Evolutionary conservation across 2,113 vertebrate genomes (phyloP).

Genomic region (Deroptyus accipitrinus): DNA sequence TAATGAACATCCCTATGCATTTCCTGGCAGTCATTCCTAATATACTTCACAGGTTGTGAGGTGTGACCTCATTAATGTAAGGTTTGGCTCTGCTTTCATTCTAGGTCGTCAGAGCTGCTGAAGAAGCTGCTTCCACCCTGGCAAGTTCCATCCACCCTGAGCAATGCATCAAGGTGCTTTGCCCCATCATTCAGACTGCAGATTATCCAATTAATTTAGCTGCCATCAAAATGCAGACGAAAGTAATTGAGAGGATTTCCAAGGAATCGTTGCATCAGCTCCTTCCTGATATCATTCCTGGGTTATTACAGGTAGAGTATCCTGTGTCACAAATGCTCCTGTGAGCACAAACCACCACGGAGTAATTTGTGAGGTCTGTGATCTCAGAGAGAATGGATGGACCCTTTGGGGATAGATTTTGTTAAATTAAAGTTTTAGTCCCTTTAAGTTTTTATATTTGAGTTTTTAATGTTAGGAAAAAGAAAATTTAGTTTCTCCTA

Average conservation of each 20-base stretch:
- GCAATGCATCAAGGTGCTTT: slow-evolving; percentile 98
- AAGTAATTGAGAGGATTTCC: slow-evolving; percentile 93
- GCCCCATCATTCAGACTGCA: slow-evolving; percentile 97
- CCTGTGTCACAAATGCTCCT: neutral
- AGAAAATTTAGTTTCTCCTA: neutral
- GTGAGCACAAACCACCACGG: neutral
- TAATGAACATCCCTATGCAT: neutral
- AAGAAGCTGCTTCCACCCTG: slow-evolving; percentile 93
- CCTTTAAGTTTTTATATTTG: neutral
- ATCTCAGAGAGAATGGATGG: neutral
- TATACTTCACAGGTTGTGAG: neutral
- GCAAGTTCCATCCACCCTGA: slow-evolving; percentile 95
- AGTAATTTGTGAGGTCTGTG: neutral
- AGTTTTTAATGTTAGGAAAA: neutral
- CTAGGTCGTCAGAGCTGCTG: slow-evolving; percentile 95
- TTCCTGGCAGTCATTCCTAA: neutral
- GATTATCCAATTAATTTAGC: slow-evolving; percentile 99
- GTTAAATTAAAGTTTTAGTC: neutral
- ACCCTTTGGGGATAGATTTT: neutral
- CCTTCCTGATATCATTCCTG: slow-evolving; percentile 94
- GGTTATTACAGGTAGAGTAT: slow-evolving; percentile 88
- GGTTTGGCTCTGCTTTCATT: slow-evolving; percentile 14
- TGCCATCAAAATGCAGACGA: slow-evolving; percentile 99
- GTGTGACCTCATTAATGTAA: neutral
- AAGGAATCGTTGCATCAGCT: slow-evolving; percentile 91